Evolutionary conservation across 1,140 invertebrate genomes (phyloP).

Genomic region (Calosoma granatense): DNA sequence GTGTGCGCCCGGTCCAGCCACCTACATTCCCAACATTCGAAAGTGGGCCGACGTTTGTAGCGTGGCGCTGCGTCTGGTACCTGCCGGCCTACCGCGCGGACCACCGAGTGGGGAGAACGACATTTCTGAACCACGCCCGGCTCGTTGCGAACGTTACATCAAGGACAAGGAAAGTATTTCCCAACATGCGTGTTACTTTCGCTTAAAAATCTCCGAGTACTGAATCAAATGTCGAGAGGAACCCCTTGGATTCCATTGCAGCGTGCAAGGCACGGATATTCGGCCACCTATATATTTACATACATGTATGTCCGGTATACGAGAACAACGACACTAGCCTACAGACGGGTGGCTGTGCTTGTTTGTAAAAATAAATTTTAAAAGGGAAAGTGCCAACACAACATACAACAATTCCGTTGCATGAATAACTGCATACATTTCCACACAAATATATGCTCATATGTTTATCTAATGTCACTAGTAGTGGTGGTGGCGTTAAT

Average conservation of each 20-base stretch:
- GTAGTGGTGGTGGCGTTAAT: neutral
- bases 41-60: constrained; percentile 19
- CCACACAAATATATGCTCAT: neutral
- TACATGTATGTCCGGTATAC: too few species aligned
- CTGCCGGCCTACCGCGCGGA: neutral
- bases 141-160: constrained; percentile 19
- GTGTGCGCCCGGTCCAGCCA: constrained; percentile 9
- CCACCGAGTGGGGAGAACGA: neutral
- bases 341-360: too few species aligned
- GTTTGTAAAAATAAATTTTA: neutral
- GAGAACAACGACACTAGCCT: neutral
- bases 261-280: neutral
- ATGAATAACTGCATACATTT: neutral
- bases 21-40: constrained; percentile 20
- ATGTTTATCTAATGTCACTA: neutral
- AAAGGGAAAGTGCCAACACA: neutral
- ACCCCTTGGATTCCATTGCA: neutral
- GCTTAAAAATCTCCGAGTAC: constrained; percentile 14
- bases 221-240: neutral
- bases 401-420: neutral
- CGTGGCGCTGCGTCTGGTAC: neutral
- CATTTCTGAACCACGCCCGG: constrained; percentile 16
- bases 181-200: constrained; percentile 23
- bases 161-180: constrained; percentile 31
- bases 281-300: too few species aligned